Percentiles rank a stretch among this genome's conserved stretches.
Conservation (phyloP, 23 tunicate genomes). For the Trididemnum clinides region DNA sequence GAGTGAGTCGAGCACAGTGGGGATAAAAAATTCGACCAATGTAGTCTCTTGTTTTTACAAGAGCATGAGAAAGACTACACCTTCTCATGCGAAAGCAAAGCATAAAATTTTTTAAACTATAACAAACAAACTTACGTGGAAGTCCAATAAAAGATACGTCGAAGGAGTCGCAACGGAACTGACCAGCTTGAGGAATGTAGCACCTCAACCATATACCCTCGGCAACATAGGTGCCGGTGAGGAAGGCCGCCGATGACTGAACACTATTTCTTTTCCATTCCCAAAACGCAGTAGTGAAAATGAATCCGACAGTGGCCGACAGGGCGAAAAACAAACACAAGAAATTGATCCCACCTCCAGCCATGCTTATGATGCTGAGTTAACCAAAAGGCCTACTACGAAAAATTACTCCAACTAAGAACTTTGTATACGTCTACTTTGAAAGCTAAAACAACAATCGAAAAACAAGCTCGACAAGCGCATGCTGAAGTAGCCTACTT, state of each 20-base stretch:
- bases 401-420: too few relatives aligned
- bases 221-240: conserved; percentile 48
- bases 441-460: background rate
- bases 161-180: conserved; percentile 72
- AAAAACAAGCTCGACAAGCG: too few relatives aligned
- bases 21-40: too few relatives aligned
- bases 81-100: too few relatives aligned
- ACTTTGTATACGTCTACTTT: too few relatives aligned
- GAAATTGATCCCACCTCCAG: conserved; percentile 32
- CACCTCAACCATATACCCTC: conserved; percentile 92
- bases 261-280: conserved; percentile 90
- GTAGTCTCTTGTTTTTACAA: too few relatives aligned
- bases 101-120: too few relatives aligned
- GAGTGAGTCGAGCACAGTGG: too few relatives aligned
- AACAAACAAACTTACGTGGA: conserved; percentile 11
- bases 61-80: too few relatives aligned
- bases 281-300: conserved; percentile 66
- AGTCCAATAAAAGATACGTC: conserved; percentile 20
- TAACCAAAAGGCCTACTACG: too few relatives aligned
- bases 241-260: conserved; percentile 61
- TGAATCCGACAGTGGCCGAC: conserved; percentile 49
- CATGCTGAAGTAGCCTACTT: too few relatives aligned
- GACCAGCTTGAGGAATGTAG: conserved; percentile 61
- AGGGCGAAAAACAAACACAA: conserved; percentile 29
- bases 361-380: background rate